Base-by-base conservation (phyloP, 37 sponge, comb jelly and placozoan genomes). In the Ianthella basta region DNA sequence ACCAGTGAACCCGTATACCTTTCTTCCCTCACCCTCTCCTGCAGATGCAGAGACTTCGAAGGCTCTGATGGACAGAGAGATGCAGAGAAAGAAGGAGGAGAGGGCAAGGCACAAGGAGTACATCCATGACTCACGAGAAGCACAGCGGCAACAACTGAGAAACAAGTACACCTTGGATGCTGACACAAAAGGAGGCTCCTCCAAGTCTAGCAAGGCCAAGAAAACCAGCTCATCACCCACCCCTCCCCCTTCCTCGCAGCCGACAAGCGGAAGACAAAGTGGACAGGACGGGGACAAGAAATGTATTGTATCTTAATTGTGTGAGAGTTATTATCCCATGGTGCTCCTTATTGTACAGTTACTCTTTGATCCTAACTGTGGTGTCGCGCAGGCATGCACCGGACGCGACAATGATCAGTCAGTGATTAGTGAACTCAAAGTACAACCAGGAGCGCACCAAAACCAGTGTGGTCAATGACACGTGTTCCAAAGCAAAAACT, bases 261-360 rank as follows among this genome's bases (percentile, higher is more conserved):
- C 29, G 35, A 1, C 70, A 29, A 18, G 35, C 34, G 70, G 4
- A 34, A 35, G 70, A 2, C 70, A 69, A 32, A 33, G 34, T 16
- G 34, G 50, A 44, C 50, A 29, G 32, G 70, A 69, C 29, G 70
- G 34, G 34, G 70, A 69, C 70, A 69, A 69, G 70, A 69, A 69
- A 29, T 69, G 70, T 6, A 35, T 69, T 30, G 34, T 69, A 1
- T 69, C 70, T 34, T 69, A 33, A 69, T 32, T 69, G 4, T 19
- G 16, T 19, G 15, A 18, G n/a, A n/a, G n/a, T n/a, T n/a, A n/a
- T n/a, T n/a, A n/a, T n/a, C n/a, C n/a, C n/a, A n/a, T n/a, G n/a
- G n/a, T n/a, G n/a, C n/a, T n/a, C n/a, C n/a, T n/a, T n/a, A n/a
- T n/a, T n/a, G n/a, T n/a, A n/a, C n/a, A n/a, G n/a, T n/a, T n/a